Evolutionary conservation across 2,113 vertebrate species (phyloP).

Genomic region (Nerophis ophidion): DNA sequence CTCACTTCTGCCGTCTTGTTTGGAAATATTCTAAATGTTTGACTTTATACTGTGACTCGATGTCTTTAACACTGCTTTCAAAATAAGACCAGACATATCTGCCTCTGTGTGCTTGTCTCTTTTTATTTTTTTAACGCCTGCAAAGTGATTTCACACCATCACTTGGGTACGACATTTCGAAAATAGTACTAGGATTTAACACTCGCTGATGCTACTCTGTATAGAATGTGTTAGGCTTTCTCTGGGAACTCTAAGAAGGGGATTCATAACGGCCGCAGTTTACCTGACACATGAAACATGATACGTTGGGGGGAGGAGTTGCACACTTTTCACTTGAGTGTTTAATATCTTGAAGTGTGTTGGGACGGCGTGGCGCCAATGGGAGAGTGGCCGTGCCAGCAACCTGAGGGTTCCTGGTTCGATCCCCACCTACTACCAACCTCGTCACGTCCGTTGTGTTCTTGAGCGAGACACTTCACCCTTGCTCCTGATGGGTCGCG

Average conservation of each 20-base stretch:
- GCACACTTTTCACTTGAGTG: too few relatives aligned
- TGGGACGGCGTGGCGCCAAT: too few relatives aligned
- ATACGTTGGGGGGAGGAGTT: too few relatives aligned
- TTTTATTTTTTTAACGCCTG: constrained; percentile 16
- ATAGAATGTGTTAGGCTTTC: constrained; percentile 15
- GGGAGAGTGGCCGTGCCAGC: too few relatives aligned
- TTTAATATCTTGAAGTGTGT: too few relatives aligned
- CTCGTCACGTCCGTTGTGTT: too few relatives aligned
- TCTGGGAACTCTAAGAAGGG: constrained; percentile 1
- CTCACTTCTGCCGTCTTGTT: constrained; percentile 20
- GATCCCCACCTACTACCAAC: too few relatives aligned
- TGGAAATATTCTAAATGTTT: constrained; percentile 20
- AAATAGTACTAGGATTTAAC: constrained; percentile 27
- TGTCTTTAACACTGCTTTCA: constrained; percentile 25
- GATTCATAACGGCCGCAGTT: too few relatives aligned
- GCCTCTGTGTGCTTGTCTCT: constrained; percentile 39
- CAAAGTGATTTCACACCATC: constrained; percentile 17
- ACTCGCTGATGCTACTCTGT: constrained; percentile 12
- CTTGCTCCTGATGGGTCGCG: too few relatives aligned
- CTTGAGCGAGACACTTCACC: too few relatives aligned
- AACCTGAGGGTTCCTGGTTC: too few relatives aligned
- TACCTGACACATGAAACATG: too few relatives aligned
- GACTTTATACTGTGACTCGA: constrained; percentile 40
- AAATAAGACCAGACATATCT: constrained; percentile 25
- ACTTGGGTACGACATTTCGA: neutral